Base-by-base conservation (phyloP, 2,888 invertebrate genomes). In the Drosophila paranaensis region DNA sequence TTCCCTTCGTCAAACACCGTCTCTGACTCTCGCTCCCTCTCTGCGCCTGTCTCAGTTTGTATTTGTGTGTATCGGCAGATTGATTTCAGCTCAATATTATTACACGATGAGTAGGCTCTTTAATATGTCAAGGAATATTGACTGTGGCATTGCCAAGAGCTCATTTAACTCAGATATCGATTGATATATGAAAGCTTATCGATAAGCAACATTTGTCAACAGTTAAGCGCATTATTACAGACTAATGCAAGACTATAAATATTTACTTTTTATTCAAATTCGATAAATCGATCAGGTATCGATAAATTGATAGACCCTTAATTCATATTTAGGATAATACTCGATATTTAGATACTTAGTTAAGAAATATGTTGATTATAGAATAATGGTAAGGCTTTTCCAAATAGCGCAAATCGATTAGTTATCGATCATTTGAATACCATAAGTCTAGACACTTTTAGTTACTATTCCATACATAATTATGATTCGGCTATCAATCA, bases 51-150 rank as follows among this genome's bases (percentile, higher is more conserved):
- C 27, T 0, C 27, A 20, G 20, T 20, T 30, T 30, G 42, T 33
- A 39, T 40, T 35, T 58, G 27, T 58, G 58, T 58, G 48, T 48
- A 30, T 55, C 2, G 6, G 13, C 16, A 61, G 64, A 69, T 79
- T 66, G 79, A 78, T 78, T 78, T 78, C 68, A 68, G 45, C 42
- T 76, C 46, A 48, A 72, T 67, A 61, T 60, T 58, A 50, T 53
- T 64, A 27, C 53, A 63, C 37, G 48, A 61, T 46, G 73, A 71
- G 50, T 46, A 42, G 16, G 46, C 40, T 60, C 40, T 45, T 30
- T 25, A 35, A 46, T 27, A 46, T 55, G 27, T 60, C 60, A 58
- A 65, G 77, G 63, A 72, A 66, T 55, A 74, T 64, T 65, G 55
- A 61, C 61, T 68, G 64, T 65, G 71, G 51, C 77, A 68, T 16